Base-by-base conservation (phyloP, 2,888 invertebrate species). In the Brachypalpus laphriformis region DNA sequence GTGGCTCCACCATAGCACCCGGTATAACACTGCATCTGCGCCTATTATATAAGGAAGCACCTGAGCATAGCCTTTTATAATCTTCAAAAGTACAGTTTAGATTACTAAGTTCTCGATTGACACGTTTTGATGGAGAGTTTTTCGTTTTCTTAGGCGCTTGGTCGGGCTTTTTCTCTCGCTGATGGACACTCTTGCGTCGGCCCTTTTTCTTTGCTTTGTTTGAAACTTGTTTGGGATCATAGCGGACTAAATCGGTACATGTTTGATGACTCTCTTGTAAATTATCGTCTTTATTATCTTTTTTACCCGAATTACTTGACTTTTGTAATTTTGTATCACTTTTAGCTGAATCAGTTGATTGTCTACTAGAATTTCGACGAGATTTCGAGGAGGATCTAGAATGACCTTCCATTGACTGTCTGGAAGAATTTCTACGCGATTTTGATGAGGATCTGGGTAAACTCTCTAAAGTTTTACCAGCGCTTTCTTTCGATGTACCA, bases 71-170 rank as follows among this genome's bases (percentile, higher is more conserved):
- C 22, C 70, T 65, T 11, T 28, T 34, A 16, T 81, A 81, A 1
- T 76, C 81, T 5, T n/a, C 5, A 20, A 85, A 66, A 0, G 85
- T 81, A 14, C 80, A 81, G 28, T 76, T 71, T 0, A 85, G 71
- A 42, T 85, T 85, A 11, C 54, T 65, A 0, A 85, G 81, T 40
- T 85, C 85, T n/a, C 85, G 59, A 37, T 11, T 45, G 9, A 63
- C 57, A 20, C 57, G 65, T 28, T 59, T 72, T 8, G 9, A 1
- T 0, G 28, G 77, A 1, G 34, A 6, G 9, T 3, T 31, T 42
- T 42, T 59, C 14, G n/a, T 11, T 18, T 66, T 74, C 16, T 20
- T 16, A 1, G 54, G n/a, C 0, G 16, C 16, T 16, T 45, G 28
- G n/a, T 0, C 1, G 2, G 1, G 8, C n/a, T 25, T 25, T 57